Percentiles rank a stretch among this genome's conserved stretches.
These are phyloP conservation scores for Aspidiotus destructor DNA, from an alignment of 2,888 invertebrate genomes.

Conservation along the genomic window DNA sequence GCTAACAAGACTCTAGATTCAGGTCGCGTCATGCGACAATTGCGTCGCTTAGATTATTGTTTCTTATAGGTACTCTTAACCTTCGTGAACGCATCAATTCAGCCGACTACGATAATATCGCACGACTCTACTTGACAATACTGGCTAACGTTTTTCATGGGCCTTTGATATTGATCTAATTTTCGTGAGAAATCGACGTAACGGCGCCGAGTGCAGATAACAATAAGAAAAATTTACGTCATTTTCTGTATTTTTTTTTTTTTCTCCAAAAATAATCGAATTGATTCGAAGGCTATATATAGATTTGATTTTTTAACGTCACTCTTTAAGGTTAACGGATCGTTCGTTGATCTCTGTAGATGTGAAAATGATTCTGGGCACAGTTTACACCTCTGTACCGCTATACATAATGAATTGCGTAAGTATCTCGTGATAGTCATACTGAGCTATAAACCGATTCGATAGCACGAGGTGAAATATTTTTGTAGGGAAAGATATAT, in stretches of 20 bases:
- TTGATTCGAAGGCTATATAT: neutral
- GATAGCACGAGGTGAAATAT: neutral
- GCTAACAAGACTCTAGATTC: too few species aligned
- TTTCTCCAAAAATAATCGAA: neutral
- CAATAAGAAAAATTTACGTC: neutral
- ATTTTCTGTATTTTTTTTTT: neutral
- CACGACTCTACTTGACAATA: too few species aligned
- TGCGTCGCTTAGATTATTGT: too few species aligned
- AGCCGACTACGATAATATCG: too few species aligned
- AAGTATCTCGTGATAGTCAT: too few species aligned
- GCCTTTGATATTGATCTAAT: neutral
- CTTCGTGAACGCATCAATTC: too few species aligned
- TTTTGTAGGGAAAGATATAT: neutral
- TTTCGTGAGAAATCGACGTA: constrained; percentile 4
- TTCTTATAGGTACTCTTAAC: too few species aligned
- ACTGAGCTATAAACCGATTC: neutral
- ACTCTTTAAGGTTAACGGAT: neutral
- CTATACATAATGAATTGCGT: too few species aligned
- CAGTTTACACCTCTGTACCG: neutral
- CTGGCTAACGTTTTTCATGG: too few species aligned
- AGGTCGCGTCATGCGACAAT: too few species aligned
- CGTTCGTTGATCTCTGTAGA: neutral
- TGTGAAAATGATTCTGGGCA: neutral
- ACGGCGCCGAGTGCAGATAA: neutral
- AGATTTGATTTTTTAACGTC: neutral